A percentile compares a stretch with the other conserved stretches of the same genome.
Evolutionary conservation across 1,140 invertebrate species (phyloP).

Genomic region (Nasonia longicornis): DNA sequence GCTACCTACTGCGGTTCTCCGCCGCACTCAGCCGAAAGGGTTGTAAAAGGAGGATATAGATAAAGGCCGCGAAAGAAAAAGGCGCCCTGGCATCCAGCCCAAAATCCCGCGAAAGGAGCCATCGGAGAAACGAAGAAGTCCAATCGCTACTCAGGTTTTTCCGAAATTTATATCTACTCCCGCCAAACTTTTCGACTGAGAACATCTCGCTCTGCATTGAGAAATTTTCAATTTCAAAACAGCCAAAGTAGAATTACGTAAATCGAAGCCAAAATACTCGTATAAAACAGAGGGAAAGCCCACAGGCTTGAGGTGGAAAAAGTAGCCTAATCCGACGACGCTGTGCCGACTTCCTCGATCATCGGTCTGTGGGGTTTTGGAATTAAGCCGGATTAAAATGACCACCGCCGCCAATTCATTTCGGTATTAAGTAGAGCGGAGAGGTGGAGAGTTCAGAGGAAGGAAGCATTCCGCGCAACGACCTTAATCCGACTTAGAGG

Average conservation of each 20-base stretch:
- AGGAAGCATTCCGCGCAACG: neutral
- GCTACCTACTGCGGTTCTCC: slow-evolving; percentile 12
- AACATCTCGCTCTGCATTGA: neutral
- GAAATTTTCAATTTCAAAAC: neutral
- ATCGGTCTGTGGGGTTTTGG: neutral
- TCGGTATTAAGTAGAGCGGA: slow-evolving; percentile 11
- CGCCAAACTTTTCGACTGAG: neutral
- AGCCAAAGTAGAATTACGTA: neutral
- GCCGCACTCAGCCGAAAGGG: slow-evolving; percentile 22
- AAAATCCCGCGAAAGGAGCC: neutral
- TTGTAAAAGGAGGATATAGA: slow-evolving; percentile 18
- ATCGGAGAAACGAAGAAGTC: neutral
- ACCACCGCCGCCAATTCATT: slow-evolving; percentile 21
- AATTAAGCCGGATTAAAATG: slow-evolving; percentile 39
- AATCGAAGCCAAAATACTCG: no score
- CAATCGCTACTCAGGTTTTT: slow-evolving; percentile 3
- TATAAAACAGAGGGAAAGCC: no score
- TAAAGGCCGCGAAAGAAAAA: slow-evolving; percentile 14
- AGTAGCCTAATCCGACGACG: no score
- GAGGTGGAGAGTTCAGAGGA: neutral
- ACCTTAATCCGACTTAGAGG: slow-evolving; percentile 22
- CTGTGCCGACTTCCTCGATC: neutral
- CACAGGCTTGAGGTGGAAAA: no score
- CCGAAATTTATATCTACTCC: slow-evolving; percentile 7
- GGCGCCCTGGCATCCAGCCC: slow-evolving; percentile 14